Base-by-base conservation (phyloP, 2,888 invertebrate species). In the Homarus gammarus region DNA sequence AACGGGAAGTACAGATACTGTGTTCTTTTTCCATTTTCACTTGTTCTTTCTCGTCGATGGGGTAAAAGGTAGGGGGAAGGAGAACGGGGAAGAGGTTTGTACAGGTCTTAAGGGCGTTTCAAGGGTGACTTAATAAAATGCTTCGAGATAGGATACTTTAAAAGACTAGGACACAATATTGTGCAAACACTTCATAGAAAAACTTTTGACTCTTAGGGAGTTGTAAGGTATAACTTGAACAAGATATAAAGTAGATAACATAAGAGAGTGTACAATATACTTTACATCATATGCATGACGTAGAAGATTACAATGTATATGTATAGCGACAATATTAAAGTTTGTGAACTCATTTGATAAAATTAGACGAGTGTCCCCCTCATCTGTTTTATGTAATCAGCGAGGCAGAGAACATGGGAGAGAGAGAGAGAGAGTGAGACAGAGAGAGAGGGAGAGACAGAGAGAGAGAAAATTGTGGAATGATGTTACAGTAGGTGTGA, bases 401-500 rank as follows among this genome's bases (percentile, higher is more conserved):
- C 27, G 49, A 70, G 40, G 38, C 38, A 40, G 18, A 73, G 79
- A 79, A 64, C n/a, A 72, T 38, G 87, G 73, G 72, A 56, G 18
- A 56, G 64, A 27, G 33, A 49, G 44, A 85, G 86, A n/a, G n/a
- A n/a, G n/a, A 82, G 56, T 31, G 49, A 70, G 40, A 73, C 38
- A 40, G 18, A 73, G 79, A 79, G 44, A 10, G 56, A 27, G 87
- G 73, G 72, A 56, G 18, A 56, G 64, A 27, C n/a, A n/a, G n/a
- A n/a, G n/a, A n/a, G n/a, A 38, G 49, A 88, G 87, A 49, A 68
- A 64, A 82, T 75, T 61, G 68, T 49, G 40, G 36, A 77, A 56
- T 64, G 72, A 87, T 82, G 83, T 64, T 40, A 77, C 75, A 77
- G 64, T 49, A 40, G 77, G 77, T 33, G 49, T 51, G 82, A 88